Percentiles rank a stretch among this genome's conserved stretches.
These are phyloP conservation scores for Rhamnusium bicolor DNA, from an alignment of 2,888 invertebrate genomes.

Conservation along the genomic window DNA sequence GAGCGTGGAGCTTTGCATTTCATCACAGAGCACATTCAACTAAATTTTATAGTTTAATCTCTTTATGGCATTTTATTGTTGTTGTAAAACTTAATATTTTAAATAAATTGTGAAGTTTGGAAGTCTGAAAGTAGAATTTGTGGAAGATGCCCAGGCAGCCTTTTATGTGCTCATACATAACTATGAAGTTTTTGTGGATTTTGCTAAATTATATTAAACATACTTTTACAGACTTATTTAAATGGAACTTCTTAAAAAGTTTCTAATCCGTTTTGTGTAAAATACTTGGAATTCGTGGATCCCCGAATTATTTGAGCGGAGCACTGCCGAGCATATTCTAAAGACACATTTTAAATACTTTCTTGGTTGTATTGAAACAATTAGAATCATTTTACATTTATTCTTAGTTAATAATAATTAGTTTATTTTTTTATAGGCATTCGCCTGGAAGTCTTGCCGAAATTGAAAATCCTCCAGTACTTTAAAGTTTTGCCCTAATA, in stretches of 20 bases:
- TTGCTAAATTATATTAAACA: constrained; percentile 29
- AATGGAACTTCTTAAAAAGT: constrained; percentile 18
- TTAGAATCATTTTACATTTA: too few species aligned
- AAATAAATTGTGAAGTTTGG: constrained; percentile 1
- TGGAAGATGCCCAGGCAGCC: constrained; percentile 7
- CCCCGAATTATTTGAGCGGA: neutral
- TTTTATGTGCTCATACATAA: constrained; percentile 18
- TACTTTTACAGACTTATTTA: neutral
- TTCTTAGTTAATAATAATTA: too few species aligned
- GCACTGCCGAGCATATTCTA: neutral
- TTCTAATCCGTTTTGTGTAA: constrained; percentile 20
- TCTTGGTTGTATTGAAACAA: too few species aligned
- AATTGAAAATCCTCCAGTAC: too few species aligned
- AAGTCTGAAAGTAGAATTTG: constrained; percentile 18
- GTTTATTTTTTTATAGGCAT: too few species aligned
- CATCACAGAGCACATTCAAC: constrained; percentile 30
- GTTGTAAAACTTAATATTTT: constrained; percentile 38
- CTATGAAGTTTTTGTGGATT: constrained; percentile 26
- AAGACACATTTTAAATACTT: too few species aligned
- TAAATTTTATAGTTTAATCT: constrained; percentile 40
- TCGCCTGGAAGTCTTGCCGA: too few species aligned
- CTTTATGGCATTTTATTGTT: constrained; percentile 35
- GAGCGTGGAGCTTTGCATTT: constrained; percentile 48
- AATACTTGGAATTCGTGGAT: constrained; percentile 4
- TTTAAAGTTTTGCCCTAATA: too few species aligned